These are phyloP conservation scores for Dolichopus griseipennis DNA, from an alignment of 2,888 invertebrate genomes.

Conservation along the genomic window DNA sequence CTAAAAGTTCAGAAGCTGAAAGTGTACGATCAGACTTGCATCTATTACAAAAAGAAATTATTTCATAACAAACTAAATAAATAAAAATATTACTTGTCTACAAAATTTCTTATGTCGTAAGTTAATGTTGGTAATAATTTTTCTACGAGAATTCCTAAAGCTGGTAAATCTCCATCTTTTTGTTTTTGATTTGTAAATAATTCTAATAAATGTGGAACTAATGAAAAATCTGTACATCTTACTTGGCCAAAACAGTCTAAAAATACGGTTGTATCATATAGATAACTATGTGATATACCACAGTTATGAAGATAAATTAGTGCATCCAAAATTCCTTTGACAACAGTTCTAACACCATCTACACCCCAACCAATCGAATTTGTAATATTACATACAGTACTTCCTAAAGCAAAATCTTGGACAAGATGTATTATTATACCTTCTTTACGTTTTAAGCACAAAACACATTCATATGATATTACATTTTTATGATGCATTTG, in stretches of 20 bases:
- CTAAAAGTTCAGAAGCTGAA: conserved; percentile 65
- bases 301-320: conserved; percentile 71
- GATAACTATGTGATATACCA: conserved; percentile 72
- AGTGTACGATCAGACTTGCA: conserved; percentile 47
- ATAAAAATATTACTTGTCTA: conserved; percentile 34
- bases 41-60: conserved; percentile 23
- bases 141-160: conserved; percentile 40
- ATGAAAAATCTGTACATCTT: conserved; percentile 39
- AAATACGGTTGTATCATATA: conserved; percentile 66
- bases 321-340: conserved; percentile 63
- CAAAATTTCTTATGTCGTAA: conserved; percentile 41
- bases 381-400: conserved; percentile 38
- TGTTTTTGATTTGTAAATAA: conserved; percentile 34
- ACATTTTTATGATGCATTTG: conserved; percentile 64
- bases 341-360: conserved; percentile 48
- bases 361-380: conserved; percentile 39
- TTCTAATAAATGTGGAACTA: conserved; percentile 38
- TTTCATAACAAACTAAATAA: not conserved
- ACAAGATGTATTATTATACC: conserved; percentile 57
- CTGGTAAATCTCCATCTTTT: conserved; percentile 38
- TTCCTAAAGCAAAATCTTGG: conserved; percentile 54
- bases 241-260: conserved; percentile 55
- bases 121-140: conserved; percentile 36
- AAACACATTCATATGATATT: conserved; percentile 66
- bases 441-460: conserved; percentile 53